A percentile compares a stretch with the other conserved stretches of the same genome.
These are phyloP conservation scores for Nebria salina DNA, from an alignment of 2,888 invertebrate species.

Conservation along the genomic window DNA sequence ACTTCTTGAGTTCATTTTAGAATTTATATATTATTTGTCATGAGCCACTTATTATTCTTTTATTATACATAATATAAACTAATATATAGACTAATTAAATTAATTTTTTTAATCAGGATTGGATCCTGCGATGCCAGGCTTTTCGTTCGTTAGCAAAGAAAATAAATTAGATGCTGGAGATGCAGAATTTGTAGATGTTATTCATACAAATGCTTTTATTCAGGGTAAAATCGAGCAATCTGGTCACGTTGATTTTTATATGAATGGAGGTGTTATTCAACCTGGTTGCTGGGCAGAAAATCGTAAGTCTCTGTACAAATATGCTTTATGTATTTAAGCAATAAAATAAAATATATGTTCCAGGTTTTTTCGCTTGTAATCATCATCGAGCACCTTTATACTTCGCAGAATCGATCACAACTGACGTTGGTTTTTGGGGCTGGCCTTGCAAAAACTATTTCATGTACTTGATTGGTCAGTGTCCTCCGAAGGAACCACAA, in stretches of 20 bases:
- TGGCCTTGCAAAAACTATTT: constrained; percentile 71
- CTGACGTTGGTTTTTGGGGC: constrained; percentile 72
- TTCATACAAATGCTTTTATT: constrained; percentile 76
- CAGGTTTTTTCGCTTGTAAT: constrained; percentile 71
- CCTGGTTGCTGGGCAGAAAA: constrained; percentile 70
- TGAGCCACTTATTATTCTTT: no score
- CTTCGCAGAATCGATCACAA: constrained; percentile 72
- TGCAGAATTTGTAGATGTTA: constrained; percentile 75
- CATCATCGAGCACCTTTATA: constrained; percentile 73
- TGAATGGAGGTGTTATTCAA: constrained; percentile 76
- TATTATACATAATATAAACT: neutral
- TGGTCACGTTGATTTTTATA: constrained; percentile 77
- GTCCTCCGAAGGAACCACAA: constrained; percentile 65
- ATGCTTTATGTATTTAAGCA: neutral
- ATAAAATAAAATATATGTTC: neutral
- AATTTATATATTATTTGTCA: no score
- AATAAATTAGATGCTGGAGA: constrained; percentile 72
- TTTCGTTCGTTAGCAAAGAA: constrained; percentile 65
- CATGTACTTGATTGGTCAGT: constrained; percentile 68
- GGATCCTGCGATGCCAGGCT: constrained; percentile 78
- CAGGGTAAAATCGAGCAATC: constrained; percentile 73
- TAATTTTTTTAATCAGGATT: constrained; percentile 58
- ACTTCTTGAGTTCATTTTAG: no score
- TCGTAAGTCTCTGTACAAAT: constrained; percentile 54
- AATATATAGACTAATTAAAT: neutral